These are phyloP conservation scores for Tetanocera ferruginea DNA, from an alignment of 2,888 invertebrate species.

Conservation along the genomic window DNA sequence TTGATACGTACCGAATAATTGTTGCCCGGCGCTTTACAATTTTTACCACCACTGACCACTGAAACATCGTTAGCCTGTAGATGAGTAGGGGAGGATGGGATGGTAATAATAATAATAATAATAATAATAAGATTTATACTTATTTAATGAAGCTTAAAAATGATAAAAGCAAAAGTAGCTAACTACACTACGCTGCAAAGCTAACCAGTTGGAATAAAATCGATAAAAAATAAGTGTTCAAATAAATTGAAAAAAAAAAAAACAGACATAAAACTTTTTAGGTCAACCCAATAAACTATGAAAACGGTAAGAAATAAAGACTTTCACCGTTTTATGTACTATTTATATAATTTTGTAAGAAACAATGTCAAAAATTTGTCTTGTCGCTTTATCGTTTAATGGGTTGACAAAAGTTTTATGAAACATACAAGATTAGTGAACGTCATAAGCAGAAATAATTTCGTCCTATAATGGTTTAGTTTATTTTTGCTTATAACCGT, in stretches of 20 bases:
- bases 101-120: constrained; percentile 53
- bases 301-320: no score
- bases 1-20: constrained; percentile 72
- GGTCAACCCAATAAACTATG: background rate
- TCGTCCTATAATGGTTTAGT: no score
- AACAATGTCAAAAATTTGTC: no score
- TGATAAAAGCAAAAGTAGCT: constrained; percentile 27
- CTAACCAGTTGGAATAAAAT: background rate
- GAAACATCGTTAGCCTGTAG: constrained; percentile 70
- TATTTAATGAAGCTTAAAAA: constrained; percentile 51
- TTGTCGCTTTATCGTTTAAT: no score
- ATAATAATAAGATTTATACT: constrained; percentile 16
- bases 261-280: background rate
- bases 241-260: background rate
- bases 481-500: no score
- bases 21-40: constrained; percentile 70
- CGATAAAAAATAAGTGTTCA: background rate
- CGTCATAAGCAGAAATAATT: no score
- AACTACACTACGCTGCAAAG: constrained; percentile 31
- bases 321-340: no score
- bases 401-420: no score
- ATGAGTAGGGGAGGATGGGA: constrained; percentile 69
- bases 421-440: no score
- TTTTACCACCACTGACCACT: constrained; percentile 68
- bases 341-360: no score